Conservation (phyloP, 92 coral and sea anemone genomes). For the Epizoanthus fatuus region DNA sequence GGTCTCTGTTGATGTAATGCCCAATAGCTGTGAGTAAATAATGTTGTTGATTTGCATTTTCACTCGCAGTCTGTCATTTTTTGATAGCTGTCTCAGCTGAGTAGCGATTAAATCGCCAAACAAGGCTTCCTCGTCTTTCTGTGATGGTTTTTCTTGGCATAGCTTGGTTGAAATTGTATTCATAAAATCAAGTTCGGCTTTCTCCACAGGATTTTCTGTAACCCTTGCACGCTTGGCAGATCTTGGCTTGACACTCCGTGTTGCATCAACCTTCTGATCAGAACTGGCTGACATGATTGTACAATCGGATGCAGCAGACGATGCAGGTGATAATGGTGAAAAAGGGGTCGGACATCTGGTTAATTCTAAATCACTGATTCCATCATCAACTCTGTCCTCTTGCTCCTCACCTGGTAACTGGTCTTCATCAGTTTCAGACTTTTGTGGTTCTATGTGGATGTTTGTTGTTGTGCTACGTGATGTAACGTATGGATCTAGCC, state of each 20-base stretch:
- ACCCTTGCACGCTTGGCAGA: constrained; percentile 49
- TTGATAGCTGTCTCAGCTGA: constrained; percentile 67
- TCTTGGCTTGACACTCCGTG: constrained; percentile 48
- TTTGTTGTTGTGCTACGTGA: constrained; percentile 44
- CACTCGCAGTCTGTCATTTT: constrained; percentile 49
- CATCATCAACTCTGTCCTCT: constrained; percentile 40
- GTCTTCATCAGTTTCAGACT: constrained; percentile 43
- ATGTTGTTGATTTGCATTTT: constrained; percentile 73
- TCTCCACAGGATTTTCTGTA: constrained; percentile 43
- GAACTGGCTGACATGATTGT: constrained; percentile 31
- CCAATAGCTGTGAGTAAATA: constrained; percentile 66
- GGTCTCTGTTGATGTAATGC: constrained; percentile 49
- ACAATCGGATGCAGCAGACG: constrained; percentile 39
- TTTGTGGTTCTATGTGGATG: constrained; percentile 36
- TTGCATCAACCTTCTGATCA: constrained; percentile 45
- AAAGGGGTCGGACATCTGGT: constrained; percentile 43
- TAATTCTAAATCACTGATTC: constrained; percentile 34
- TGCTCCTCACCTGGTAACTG: constrained; percentile 39
- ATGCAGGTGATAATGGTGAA: constrained; percentile 35
- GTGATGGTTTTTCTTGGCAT: constrained; percentile 53
- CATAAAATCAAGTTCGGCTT: constrained; percentile 67
- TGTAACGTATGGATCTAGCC: constrained; percentile 42
- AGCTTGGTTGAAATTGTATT: constrained; percentile 49
- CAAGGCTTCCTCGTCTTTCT: constrained; percentile 76
- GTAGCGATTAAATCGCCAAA: constrained; percentile 77